Conservation (phyloP, 2,113 vertebrate species). For the Gobio gobio region DNA sequence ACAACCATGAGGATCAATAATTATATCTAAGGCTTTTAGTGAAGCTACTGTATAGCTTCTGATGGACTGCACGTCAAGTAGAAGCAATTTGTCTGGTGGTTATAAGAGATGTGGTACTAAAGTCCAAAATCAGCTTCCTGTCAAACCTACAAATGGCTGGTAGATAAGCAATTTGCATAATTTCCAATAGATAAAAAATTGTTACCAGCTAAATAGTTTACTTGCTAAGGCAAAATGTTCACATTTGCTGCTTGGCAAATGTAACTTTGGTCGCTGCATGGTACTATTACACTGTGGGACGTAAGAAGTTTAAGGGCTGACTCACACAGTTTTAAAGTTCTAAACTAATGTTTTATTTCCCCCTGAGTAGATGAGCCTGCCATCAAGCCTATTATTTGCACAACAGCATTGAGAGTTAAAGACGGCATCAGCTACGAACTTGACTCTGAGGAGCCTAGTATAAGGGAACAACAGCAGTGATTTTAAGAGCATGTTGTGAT, state of each 20-base stretch:
- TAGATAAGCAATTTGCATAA: not conserved
- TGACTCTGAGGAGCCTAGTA: not conserved
- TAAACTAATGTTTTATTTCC: constrained; percentile 8
- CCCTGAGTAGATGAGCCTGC: not conserved
- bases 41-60: constrained; percentile 41
- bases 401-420: not conserved
- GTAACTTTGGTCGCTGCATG: not conserved
- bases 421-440: not conserved
- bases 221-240: not conserved
- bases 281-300: not conserved
- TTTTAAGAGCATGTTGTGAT: constrained; percentile 48
- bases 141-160: not conserved
- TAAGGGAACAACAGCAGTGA: not conserved
- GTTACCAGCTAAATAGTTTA: not conserved
- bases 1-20: constrained; percentile 37
- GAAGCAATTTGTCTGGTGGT: not conserved
- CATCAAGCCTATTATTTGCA: not conserved
- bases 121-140: constrained; percentile 8
- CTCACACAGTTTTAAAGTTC: not conserved
- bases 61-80: constrained; percentile 32
- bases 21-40: constrained; percentile 43
- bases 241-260: not conserved
- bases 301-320: not conserved
- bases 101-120: not conserved
- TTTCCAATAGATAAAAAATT: not conserved